Conservation (phyloP, 2,113 vertebrate genomes). For the Amphilophus citrinellus region DNA sequence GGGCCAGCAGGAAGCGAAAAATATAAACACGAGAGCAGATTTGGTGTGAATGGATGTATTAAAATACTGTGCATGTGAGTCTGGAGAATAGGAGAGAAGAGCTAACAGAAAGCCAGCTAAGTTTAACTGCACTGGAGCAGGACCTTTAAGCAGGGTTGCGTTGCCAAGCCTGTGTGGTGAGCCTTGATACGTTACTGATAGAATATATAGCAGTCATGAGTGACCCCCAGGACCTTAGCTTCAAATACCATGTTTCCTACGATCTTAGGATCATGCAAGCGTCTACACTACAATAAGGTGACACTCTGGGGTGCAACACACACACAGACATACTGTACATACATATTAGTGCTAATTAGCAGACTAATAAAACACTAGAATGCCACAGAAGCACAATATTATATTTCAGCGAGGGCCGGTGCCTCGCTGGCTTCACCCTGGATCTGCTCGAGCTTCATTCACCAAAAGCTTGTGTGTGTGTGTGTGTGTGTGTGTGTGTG, state of each 20-base stretch:
- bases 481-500: neutral
- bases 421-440: neutral
- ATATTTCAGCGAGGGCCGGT: neutral
- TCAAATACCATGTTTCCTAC: no score
- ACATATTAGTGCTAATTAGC: neutral
- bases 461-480: neutral
- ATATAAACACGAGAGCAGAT: neutral
- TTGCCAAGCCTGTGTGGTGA: no score
- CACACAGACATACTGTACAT: neutral
- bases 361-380: neutral
- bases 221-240: no score
- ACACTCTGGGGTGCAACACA: no score
- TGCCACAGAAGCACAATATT: neutral
- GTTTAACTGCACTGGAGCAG: no score
- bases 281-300: neutral
- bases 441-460: neutral
- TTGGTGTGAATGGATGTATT: neutral
- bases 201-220: no score
- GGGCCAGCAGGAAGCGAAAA: neutral
- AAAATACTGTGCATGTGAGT: neutral
- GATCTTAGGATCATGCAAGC: neutral
- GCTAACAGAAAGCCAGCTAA: neutral
- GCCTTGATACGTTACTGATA: no score
- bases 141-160: no score
- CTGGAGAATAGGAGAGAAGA: neutral